These are phyloP conservation scores for Prionailurus bengalensis DNA, from an alignment of 2,113 vertebrate genomes.

Conservation along the genomic window DNA sequence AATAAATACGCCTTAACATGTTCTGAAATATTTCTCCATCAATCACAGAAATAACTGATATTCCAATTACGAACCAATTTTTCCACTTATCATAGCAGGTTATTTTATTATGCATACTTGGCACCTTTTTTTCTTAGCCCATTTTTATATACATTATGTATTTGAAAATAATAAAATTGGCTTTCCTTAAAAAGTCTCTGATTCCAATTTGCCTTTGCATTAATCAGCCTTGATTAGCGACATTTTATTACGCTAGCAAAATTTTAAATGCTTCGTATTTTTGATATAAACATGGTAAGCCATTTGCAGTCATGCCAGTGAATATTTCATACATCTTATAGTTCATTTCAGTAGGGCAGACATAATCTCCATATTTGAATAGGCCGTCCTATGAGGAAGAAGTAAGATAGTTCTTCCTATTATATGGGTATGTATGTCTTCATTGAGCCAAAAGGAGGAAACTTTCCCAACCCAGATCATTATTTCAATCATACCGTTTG, in stretches of 20 bases:
- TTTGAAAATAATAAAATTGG: conserved; percentile 40
- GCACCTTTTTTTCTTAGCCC: background rate
- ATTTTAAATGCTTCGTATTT: background rate
- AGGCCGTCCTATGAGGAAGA: conserved; percentile 15
- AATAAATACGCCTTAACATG: background rate
- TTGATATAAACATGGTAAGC: background rate
- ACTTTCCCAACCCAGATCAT: background rate
- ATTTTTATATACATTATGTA: background rate
- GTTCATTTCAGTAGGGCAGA: conserved; percentile 4
- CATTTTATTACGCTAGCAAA: background rate
- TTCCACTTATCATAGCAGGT: background rate
- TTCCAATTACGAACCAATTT: background rate
- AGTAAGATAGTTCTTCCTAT: background rate
- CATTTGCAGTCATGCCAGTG: background rate
- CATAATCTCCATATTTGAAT: background rate
- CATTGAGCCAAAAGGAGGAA: background rate
- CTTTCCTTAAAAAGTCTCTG: conserved; percentile 34
- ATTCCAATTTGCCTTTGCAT: conserved; percentile 10
- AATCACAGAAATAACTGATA: conserved; percentile 4
- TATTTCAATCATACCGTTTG: conserved; percentile 3
- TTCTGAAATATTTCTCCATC: conserved; percentile 22
- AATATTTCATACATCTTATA: background rate
- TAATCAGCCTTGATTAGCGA: conserved; percentile 38
- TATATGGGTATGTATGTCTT: background rate
- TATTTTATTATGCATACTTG: conserved; percentile 9